Base-by-base conservation (phyloP, 2,113 vertebrate genomes). In the Tachysurus vachellii region DNA sequence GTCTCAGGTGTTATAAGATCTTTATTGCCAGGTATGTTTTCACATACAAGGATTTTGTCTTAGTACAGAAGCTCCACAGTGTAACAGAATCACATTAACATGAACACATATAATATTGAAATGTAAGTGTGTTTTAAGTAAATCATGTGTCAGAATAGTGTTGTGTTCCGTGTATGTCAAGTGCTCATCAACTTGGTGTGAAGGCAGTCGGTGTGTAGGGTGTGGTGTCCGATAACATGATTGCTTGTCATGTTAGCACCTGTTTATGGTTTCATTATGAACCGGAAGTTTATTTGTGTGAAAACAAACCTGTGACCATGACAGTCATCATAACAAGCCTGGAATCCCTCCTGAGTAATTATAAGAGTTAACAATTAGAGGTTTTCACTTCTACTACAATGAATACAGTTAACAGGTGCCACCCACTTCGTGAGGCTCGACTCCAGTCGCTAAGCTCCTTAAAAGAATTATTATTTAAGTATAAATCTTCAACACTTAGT, bases 261-360 rank as follows among this genome's bases (percentile, higher is more conserved):
- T 53, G 73, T n/a, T 77, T n/a, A 26, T n/a, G 73, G 47, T 77
- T 77, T 77, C 73, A n/a, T 77, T 53, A 7, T n/a, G 26, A 50
- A 19, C 3, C 71, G 47, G 53, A 23, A 77, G 73, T 53, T 53
- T 14, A 80, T 36, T 28, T 57, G 54, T 57, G n/a, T 31, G 10
- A 54, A 57, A 57, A 10, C 17, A 36, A 57, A 2, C 28, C 17
- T 31, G 17, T 80, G 77, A 19, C 57, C 11, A 80, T 36, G 16
- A 56, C 16, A 57, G 54, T 36, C 14, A 28, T 80, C 10, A 57
- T 57, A 57, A 57, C 28, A 21, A 21, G 77, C 57, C 14, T 4
- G 50, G 21, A 28, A 54, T 79, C 5, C 17, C 8, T 57, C 8
- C 28, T 31, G 53, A 36, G 13, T 57, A 4, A 17, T 6, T 31